A percentile compares a stretch with the other conserved stretches of the same genome.
phyloP scores from a whole-genome alignment of 2,797 vertebrate genomes.

The Myotis myotis region DNA sequence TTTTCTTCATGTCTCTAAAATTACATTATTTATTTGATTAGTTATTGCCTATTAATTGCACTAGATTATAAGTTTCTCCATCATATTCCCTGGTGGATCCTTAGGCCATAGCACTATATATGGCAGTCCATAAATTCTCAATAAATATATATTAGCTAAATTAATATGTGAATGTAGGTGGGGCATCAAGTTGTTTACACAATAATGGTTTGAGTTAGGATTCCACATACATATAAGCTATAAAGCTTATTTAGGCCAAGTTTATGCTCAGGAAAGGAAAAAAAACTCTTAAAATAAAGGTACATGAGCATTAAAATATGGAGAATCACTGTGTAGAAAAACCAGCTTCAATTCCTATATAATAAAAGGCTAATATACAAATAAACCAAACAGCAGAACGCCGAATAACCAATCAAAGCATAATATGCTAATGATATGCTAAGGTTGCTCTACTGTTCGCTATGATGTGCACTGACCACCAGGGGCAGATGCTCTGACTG shows the following conservation, averaged over 20 bases:
- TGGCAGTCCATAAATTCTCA: not conserved
- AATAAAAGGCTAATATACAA: too few species aligned
- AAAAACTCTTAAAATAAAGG: conserved; percentile 23
- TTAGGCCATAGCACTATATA: not conserved
- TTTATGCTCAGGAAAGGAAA: not conserved
- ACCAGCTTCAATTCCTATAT: not conserved
- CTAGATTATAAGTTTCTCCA: not conserved
- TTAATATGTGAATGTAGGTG: not conserved
- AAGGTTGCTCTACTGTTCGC: too few species aligned
- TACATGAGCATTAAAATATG: not conserved
- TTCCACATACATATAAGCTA: not conserved
- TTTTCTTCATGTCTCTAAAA: conserved; percentile 32
- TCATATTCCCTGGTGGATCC: not conserved
- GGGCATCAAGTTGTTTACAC: not conserved
- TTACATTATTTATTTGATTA: not conserved
- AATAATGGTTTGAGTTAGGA: not conserved
- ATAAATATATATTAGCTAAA: not conserved
- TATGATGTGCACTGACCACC: too few species aligned
- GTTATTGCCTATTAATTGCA: not conserved
- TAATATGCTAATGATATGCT: too few species aligned
- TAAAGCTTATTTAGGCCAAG: not conserved
- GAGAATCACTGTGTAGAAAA: not conserved
- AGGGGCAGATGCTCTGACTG: too few species aligned
- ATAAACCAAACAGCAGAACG: too few species aligned
- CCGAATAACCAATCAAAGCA: too few species aligned